These are phyloP conservation scores for Mallotus villosus DNA, from an alignment of 2,797 vertebrate species.

Conservation along the genomic window DNA sequence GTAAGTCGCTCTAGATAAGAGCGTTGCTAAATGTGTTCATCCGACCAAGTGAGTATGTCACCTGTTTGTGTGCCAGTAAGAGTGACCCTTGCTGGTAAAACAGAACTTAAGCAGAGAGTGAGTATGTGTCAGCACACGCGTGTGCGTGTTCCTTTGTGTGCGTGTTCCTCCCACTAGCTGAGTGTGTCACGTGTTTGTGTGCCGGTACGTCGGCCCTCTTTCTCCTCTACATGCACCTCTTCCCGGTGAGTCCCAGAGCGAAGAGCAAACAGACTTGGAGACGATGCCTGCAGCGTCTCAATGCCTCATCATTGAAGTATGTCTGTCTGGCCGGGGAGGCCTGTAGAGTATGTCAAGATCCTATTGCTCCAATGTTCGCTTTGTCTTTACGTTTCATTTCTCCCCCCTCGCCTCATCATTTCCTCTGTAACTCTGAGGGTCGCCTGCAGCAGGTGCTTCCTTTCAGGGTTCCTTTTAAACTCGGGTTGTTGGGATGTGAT, in stretches of 20 bases:
- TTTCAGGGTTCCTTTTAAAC: conserved; percentile 22
- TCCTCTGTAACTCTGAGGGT: conserved; percentile 24
- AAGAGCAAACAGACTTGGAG: conserved; percentile 46
- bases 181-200: too few relatives aligned
- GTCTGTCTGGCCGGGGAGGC: conserved; percentile 43
- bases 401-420: conserved; percentile 37
- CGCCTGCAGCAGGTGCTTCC: conserved; percentile 7
- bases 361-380: conserved; percentile 17
- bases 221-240: not conserved
- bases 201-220: too few relatives aligned
- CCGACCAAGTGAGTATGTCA: not conserved
- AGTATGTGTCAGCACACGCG: conserved; percentile 9
- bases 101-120: not conserved
- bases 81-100: not conserved
- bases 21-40: not conserved
- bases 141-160: too few relatives aligned
- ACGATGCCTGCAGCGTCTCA: conserved; percentile 45
- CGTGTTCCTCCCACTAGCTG: too few relatives aligned
- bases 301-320: conserved; percentile 56
- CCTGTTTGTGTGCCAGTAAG: not conserved
- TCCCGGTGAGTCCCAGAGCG: conserved; percentile 13
- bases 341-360: conserved; percentile 48
- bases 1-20: too few relatives aligned
- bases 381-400: conserved; percentile 33
- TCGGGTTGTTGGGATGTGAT: not conserved